Evolutionary conservation across 2,113 vertebrate species (phyloP).

Genomic region (Passer montanus): DNA sequence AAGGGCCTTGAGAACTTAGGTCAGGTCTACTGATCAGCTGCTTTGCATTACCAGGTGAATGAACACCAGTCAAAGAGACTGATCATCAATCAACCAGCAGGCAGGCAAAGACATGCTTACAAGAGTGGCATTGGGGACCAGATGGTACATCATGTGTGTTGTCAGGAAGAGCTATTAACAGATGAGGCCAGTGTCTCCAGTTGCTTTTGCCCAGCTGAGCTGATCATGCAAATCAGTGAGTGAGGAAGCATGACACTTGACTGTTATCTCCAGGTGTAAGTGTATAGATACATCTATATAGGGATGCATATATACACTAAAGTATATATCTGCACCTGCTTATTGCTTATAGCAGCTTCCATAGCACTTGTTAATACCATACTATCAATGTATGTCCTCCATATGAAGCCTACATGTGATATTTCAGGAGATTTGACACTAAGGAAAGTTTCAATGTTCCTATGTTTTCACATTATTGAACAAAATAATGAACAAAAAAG

Average conservation of each 20-base stretch:
- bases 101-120: neutral
- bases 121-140: neutral
- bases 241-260: neutral
- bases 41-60: neutral
- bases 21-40: neutral
- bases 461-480: neutral
- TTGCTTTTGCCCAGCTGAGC: constrained; percentile 3
- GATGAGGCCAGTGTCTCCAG: neutral
- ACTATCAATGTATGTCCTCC: neutral
- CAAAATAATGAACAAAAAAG: neutral
- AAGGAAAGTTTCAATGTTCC: neutral
- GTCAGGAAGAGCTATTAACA: neutral
- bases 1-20: neutral
- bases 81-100: neutral
- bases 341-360: neutral
- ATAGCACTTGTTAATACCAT: neutral
- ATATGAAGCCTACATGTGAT: neutral
- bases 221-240: neutral
- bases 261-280: neutral
- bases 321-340: neutral
- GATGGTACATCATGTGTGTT: neutral
- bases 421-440: neutral
- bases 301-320: neutral
- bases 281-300: neutral
- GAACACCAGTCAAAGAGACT: neutral